Evolutionary conservation across 2,797 vertebrate species (phyloP), one percentile per base, ranked within the genome.

Genomic region (Galaxias olidus): DNA sequence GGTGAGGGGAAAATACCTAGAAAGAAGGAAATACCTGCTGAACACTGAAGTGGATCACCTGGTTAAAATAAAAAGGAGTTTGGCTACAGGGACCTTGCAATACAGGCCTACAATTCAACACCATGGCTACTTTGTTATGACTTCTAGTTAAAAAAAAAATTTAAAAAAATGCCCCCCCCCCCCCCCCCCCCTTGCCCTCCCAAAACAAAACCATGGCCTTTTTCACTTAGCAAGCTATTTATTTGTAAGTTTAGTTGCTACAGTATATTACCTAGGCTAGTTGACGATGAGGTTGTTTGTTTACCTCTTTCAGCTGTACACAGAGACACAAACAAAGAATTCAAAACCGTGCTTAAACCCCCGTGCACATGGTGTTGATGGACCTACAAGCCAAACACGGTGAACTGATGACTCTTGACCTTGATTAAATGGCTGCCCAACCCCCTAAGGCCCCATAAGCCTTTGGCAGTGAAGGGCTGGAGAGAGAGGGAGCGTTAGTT

Each of bases 341-440:
- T 30, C 2, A 30, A 30, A 30, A 30, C 30, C 30, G 6, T 30
- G 30, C 30, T 30, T 30, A 30, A 30, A 6, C 30, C 30, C 30
- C 6, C 30, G 81, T 81, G 75, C 72, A 76, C 65, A 69, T 82
- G 30, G 30, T 30, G 30, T 30, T 30, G 30, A 30, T 18, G 19
- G 4, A 67, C 78, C 84, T 64, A 73, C 9, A 51, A 86, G 83
- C 79, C 81, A 86, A 81, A 80, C 82, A 87, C 79, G 78, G 51
- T 67, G 61, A 80, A 88, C 73, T 69, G 82, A 88, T 90, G 88
- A 89, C 90, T 87, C 82, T 45, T 90, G 90, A 92, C 90, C 90
- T 91, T 92, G 89, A 91, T n/a, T 91, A 90, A 91, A 81, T 83
- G 80, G 73, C 83, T 72, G 80, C 69, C 61, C 79, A 86, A 88